Evolutionary conservation across 2,888 invertebrate genomes (phyloP), one percentile per base, ranked within the genome.

Genomic region (Ferdinandea cuprea): DNA sequence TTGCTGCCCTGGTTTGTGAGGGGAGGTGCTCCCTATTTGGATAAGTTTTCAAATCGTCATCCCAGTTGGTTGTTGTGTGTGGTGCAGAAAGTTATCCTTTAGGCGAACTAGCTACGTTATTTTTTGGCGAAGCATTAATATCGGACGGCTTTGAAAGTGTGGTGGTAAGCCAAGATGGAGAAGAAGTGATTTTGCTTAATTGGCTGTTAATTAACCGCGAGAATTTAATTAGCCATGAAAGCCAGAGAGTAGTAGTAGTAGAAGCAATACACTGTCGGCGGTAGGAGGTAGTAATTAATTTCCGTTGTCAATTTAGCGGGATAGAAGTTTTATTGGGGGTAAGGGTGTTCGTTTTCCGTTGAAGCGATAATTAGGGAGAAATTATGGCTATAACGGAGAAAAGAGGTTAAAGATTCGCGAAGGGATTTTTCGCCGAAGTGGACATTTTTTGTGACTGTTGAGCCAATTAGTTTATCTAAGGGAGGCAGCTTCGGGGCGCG

Each of bases 131-230:
- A 58, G 52, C n/a, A 52, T 58, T 28, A 77, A 61, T 63, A 80
- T 80, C 68, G 73, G n/a, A n/a, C n/a, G n/a, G n/a, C n/a, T 52
- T 46, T 68, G n/a, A 15, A 19, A 32, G 50, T 40, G 37, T 13
- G 25, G 13, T 2, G 5, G 19, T 11, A 13, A 15, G n/a, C 40
- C 19, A 42, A 50, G 56, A 48, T 61, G 68, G 48, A 48, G 68
- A 68, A 40, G 61, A 69, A 81, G 76, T 81, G 77, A 77, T 81
- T 81, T 81, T 66, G 48, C 81, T 71, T 81, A 81, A 81, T 81
- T 81, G 81, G 81, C 76, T 81, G 81, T 81, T 81, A 81, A 81
- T 81, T 81, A 81, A 77, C 81, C 76, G 81, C 76, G 68, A 54
- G 71, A 81, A 81, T 77, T 81, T 81, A 81, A 81, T 81, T 81